These are phyloP conservation scores for Anolis apletophallus DNA, from an alignment of 2,797 vertebrate species.

Conservation along the genomic window DNA sequence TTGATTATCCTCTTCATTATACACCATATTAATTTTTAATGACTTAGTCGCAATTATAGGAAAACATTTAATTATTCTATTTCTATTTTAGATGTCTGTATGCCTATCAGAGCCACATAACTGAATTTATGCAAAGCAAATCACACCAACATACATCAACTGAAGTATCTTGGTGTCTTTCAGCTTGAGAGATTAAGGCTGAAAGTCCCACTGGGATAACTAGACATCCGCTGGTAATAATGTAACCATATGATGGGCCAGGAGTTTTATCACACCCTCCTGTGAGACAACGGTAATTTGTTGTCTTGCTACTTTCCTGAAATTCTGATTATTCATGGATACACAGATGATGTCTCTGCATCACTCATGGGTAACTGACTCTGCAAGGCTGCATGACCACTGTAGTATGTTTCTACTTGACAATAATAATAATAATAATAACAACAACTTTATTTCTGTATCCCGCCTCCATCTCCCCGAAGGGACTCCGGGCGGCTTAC, in stretches of 20 bases:
- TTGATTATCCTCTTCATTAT: not conserved
- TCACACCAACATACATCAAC: not conserved
- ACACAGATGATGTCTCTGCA: not conserved
- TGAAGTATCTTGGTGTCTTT: not conserved
- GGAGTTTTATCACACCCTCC: not conserved
- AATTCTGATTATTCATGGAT: not conserved
- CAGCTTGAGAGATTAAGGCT: not conserved
- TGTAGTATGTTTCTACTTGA: not conserved
- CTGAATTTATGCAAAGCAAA: not conserved
- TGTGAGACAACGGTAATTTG: not conserved
- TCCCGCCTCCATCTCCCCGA: no score
- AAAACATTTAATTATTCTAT: not conserved
- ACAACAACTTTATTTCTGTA: no score
- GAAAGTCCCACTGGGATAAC: not conserved
- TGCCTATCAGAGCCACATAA: not conserved
- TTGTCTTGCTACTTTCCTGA: not conserved
- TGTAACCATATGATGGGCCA: not conserved
- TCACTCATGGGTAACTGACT: not conserved
- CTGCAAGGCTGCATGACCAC: not conserved
- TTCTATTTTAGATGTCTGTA: not conserved
- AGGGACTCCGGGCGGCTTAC: no score
- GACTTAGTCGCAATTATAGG: constrained; percentile 7
- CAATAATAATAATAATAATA: no score
- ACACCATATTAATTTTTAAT: not conserved
- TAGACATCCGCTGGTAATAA: not conserved